Base-by-base conservation (phyloP, 2,113 vertebrate genomes). In the Arvicanthis niloticus region DNA sequence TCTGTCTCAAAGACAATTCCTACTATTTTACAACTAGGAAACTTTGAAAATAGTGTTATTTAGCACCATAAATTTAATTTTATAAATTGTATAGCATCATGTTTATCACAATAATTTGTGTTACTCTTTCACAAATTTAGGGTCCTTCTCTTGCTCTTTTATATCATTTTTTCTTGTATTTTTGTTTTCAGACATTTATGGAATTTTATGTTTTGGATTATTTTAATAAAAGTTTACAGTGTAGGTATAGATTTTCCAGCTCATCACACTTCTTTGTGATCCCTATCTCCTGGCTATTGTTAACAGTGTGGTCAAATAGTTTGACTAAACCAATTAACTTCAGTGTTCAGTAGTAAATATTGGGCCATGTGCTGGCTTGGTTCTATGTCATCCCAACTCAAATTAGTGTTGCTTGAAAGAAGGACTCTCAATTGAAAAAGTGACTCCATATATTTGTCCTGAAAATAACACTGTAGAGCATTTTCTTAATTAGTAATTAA, bases 1-100 rank as follows among this genome's bases (percentile, higher is more conserved):
- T 13, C 1, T 88, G n/a, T 0, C 1, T 17, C 31, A n/a, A 29
- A 3, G 1, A 60, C 40, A 72, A 62, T 17, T 51, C 10, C 3
- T 80, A 88, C 62, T 22, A 53, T 88, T 93, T 67, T 80, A 88
- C 19, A 68, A 29, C 19, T 88, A 9, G 24, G 2, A 68, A 65
- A 65, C 67, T 13, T 86, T 82, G 72, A 15, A 13, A 86, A 51
- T 95, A 4, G 62, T 85, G 21, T 48, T 42, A 51, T 53, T 95
- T 65, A 51, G 21, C 42, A 70, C 60, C 26, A 67, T 78, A 62
- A 22, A 88, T 84, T 17, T 62, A 22, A 78, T 78, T 95, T 42
- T 45, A 45, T 0, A 73, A 19, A 37, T 81, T 96, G 7, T 81
- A 94, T 31, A 7, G 1, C 9, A 87, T 87, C 17, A 17, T 78